Conservation (phyloP, 2,113 vertebrate species). For the Gasterosteus nipponicus region DNA sequence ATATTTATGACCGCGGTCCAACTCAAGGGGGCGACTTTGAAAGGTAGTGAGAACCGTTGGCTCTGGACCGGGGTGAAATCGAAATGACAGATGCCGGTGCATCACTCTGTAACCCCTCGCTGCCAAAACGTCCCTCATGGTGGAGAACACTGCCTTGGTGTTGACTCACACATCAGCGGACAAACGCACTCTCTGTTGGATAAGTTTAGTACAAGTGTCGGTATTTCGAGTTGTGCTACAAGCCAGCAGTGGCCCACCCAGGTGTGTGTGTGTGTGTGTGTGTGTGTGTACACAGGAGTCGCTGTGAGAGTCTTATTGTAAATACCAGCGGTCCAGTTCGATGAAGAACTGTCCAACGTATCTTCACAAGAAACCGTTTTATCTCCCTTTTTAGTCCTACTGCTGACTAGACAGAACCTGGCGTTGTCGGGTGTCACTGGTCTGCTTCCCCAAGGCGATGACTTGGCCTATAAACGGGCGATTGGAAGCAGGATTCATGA, state of each 20-base stretch:
- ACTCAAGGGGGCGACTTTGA: conserved; percentile 19
- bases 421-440: too few relatives aligned
- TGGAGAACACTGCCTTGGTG: conserved; percentile 27
- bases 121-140: conserved; percentile 37
- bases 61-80: conserved; percentile 16
- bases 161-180: conserved; percentile 26
- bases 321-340: background rate
- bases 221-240: conserved; percentile 21
- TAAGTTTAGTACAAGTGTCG: conserved; percentile 39
- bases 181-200: conserved; percentile 23
- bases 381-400: too few relatives aligned
- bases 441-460: too few relatives aligned
- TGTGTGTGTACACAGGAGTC: background rate
- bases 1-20: conserved; percentile 33
- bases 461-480: too few relatives aligned
- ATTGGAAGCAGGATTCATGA: too few relatives aligned
- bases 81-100: conserved; percentile 30
- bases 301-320: background rate
- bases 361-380: too few relatives aligned
- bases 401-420: too few relatives aligned
- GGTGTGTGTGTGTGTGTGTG: conserved; percentile 21
- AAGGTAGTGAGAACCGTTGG: conserved; percentile 15
- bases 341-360: too few relatives aligned
- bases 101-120: conserved; percentile 24
- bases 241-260: conserved; percentile 60